Percentiles rank a stretch among this genome's conserved stretches.
Evolutionary conservation across 2,888 invertebrate species (phyloP).

Genomic region (Odontothrips loti): DNA sequence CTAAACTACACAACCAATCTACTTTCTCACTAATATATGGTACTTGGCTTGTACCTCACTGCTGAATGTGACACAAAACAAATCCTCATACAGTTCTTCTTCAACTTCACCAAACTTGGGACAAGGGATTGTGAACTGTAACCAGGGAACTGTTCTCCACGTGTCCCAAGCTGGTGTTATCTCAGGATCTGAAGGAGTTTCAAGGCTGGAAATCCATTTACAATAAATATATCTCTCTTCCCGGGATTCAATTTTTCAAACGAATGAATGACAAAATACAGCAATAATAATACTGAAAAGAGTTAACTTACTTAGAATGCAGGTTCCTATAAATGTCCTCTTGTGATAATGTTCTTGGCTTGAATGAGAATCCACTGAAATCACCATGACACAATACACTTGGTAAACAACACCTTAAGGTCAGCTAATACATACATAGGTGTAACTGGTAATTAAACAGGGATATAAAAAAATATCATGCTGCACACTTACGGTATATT

Average conservation of each 20-base stretch:
- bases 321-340: slow-evolving; percentile 82
- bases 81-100: slow-evolving; percentile 82
- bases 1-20: slow-evolving; percentile 33
- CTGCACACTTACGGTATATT: slow-evolving; percentile 70
- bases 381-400: slow-evolving; percentile 32
- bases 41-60: slow-evolving; percentile 57
- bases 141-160: slow-evolving; percentile 50
- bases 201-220: slow-evolving; percentile 5
- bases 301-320: slow-evolving; percentile 62
- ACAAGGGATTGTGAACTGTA: slow-evolving; percentile 60
- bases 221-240: not conserved
- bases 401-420: slow-evolving; percentile 33
- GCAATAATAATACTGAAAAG: not conserved
- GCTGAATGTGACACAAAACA: slow-evolving; percentile 80
- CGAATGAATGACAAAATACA: not conserved
- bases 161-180: slow-evolving; percentile 18
- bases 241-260: too few relatives aligned
- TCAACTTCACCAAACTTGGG: slow-evolving; percentile 58
- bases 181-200: slow-evolving; percentile 10
- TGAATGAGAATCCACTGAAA: slow-evolving; percentile 76
- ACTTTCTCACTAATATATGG: slow-evolving; percentile 34
- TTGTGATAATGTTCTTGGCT: slow-evolving; percentile 66
- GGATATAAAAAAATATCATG: not conserved
- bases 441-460: not conserved
- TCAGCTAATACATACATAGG: slow-evolving; percentile 20